Base-by-base conservation (phyloP, 2,888 invertebrate species). In the Eilema sororculum region DNA sequence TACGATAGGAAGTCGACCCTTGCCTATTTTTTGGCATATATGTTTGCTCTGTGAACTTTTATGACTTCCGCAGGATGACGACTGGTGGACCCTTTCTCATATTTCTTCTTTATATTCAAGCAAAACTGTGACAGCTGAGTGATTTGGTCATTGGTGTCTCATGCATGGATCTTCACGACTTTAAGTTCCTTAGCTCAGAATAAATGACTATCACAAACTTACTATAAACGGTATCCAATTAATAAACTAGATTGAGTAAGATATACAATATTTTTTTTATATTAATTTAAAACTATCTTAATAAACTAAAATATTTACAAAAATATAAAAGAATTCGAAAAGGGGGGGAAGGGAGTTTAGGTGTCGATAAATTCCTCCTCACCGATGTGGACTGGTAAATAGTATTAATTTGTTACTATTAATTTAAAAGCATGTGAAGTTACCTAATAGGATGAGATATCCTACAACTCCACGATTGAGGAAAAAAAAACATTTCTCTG, bases 351-450 rank as follows among this genome's bases (percentile, higher is more conserved):
- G n/a, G n/a, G n/a, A n/a, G n/a, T n/a, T n/a, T n/a, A n/a, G n/a
- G n/a, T n/a, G n/a, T n/a, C n/a, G n/a, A n/a, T n/a, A n/a, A n/a
- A n/a, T n/a, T n/a, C n/a, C n/a, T n/a, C n/a, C n/a, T n/a, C n/a
- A n/a, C n/a, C n/a, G n/a, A n/a, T n/a, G n/a, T n/a, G n/a, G n/a
- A n/a, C n/a, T n/a, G n/a, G n/a, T n/a, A n/a, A n/a, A n/a, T n/a
- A n/a, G n/a, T n/a, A 37, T 41, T 13, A 81, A 68, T 74, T 73
- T 76, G 71, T 74, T 74, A 74, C 70, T 76, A 41, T 16, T 71
- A 74, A 73, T 76, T 78, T 28, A 61, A 78, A 81, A 73, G 69
- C 71, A 75, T 61, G 62, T 66, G 63, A 59, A 37, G 62, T 68
- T 70, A 71, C 33, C 30, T 33, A 33, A 33, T 33, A 33, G 3